phyloP scores from a whole-genome alignment of 2,113 vertebrate species.

The Nymphicus hollandicus region DNA sequence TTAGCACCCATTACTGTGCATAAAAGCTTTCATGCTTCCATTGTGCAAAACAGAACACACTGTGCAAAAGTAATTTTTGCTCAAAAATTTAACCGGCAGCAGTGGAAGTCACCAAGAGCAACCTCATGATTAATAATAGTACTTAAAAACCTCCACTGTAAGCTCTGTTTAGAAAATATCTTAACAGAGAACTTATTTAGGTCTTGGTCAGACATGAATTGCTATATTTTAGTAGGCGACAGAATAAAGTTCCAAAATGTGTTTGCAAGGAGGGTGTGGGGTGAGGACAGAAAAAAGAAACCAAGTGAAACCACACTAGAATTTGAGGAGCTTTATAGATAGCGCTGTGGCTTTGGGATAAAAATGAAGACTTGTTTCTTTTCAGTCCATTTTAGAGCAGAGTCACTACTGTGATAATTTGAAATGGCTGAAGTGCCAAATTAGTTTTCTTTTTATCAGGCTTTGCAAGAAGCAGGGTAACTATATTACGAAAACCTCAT shows the following conservation, averaged over 20 bases:
- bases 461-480: not conserved
- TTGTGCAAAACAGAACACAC: not conserved
- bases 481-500: not conserved
- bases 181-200: not conserved
- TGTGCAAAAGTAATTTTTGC: not conserved
- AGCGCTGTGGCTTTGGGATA: not conserved
- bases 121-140: not conserved
- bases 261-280: not conserved
- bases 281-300: not conserved
- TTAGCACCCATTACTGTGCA: not conserved
- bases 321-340: not conserved
- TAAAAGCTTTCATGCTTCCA: not conserved
- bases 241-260: not conserved
- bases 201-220: not conserved
- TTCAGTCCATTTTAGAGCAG: not conserved
- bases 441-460: conserved; percentile 7
- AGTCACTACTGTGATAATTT: not conserved
- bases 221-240: not conserved
- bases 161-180: not conserved
- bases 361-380: not conserved
- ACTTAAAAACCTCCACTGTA: not conserved
- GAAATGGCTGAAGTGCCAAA: not conserved
- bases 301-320: not conserved
- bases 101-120: not conserved
- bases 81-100: not conserved